Base-by-base conservation (phyloP, 2,888 invertebrate genomes). In the Tenodera sinensis region DNA sequence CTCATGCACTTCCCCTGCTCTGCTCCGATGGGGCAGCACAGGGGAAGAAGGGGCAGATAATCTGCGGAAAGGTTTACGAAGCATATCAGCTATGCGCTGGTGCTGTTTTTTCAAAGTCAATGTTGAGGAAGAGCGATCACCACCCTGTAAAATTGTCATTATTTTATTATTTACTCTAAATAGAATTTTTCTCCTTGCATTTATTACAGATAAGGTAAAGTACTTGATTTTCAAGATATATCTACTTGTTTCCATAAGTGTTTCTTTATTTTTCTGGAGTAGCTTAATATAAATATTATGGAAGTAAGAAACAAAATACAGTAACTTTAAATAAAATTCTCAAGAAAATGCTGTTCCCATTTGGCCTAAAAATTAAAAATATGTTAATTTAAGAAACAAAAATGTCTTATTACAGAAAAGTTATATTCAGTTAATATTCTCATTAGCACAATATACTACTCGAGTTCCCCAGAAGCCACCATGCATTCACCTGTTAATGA, bases 31-130 rank as follows among this genome's bases (percentile, higher is more conserved):
- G 84, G 89, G 86, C 34, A 90, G 88, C 84, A 95, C 94, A 3
- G 96, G 96, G 91, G 95, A 95, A 90, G 95, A 95, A 9, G 96
- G 95, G 42, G 94, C 95, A 82, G 96, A 96, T 93, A 96, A 96
- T 93, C 96, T 95, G 91, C 95, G 94, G 93, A 96, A 96, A 83
- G 96, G 96, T 92, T 96, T 94, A 91, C 95, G 94, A 91, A 96
- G 94, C 92, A 96, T 93, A 93, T 95, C 95, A 93, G 96, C 95
- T 93, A 96, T 94, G 91, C 95, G 94, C 93, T 94, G 94, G 92
- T 95, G 95, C 91, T 94, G 94, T 92, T 94, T 94, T 92, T 95
- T 94, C 92, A 94, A 93, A 91, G 93, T 93, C 92, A 94, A 91
- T 90, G 95, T 94, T 90, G 94, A 90, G 81, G 87, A 83, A 71